Evolutionary conservation across 2,888 invertebrate genomes (phyloP), one percentile per base, ranked within the genome.

Genomic region (Trisateles emortualis): DNA sequence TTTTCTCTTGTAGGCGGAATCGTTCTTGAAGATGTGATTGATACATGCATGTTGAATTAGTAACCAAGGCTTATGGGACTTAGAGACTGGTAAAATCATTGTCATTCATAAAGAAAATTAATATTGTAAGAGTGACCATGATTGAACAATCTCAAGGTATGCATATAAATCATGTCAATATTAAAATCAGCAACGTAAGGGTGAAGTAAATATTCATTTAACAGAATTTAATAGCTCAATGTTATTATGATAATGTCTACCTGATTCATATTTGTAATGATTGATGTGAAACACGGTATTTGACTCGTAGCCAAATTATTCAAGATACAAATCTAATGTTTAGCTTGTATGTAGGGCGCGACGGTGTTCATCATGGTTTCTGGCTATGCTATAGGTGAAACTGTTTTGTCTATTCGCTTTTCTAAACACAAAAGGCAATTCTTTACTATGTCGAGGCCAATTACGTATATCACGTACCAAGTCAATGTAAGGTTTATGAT

Each of bases 361-460:
- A 55, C 58, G 53, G 48, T 57, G 32, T 36, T 36, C 41, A 3
- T 53, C 52, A 64, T 71, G 43, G 55, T 35, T 36, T 55, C 32
- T 48, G 44, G 38, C 55, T 55, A 68, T 64, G 59, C 44, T 39
- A 46, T 52, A 55, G 52, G 41, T 45, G 51, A 65, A 59, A 59
- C 36, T 4, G 35, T 65, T 61, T 55, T 39, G 39, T 26, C 39
- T 50, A 51, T 36, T 32, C 29, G 45, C 54, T 46, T 29, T 56
- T 55, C 63, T 53, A 29, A 59, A 58, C 64, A 66, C 55, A 66
- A 66, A 72, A 64, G 57, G 66, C 32, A 57, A 42, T 52, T 55
- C 22, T 49, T 68, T 64, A 60, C 45, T 66, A 47, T 72, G 72
- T 68, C 69, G 59, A 72, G 70, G 72, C 38, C 61, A 66, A 56